These are phyloP conservation scores for Drosophila tristis DNA, from an alignment of 1,140 invertebrate species.

Conservation along the genomic window DNA sequence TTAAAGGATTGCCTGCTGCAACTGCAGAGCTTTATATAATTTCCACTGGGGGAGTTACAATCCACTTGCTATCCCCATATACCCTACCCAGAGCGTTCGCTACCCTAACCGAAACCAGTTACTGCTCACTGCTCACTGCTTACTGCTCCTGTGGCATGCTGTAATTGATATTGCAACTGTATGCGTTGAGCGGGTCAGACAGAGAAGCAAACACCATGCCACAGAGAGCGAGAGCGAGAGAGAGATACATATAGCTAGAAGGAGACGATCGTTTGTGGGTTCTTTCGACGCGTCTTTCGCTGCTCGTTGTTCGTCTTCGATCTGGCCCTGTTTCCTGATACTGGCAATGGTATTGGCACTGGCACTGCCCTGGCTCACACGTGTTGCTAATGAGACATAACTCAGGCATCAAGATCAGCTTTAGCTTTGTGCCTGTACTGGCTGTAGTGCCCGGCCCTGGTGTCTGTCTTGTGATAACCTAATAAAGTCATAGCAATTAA, in stretches of 20 bases:
- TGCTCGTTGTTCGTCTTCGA: slow-evolving; percentile 17
- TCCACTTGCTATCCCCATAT: neutral
- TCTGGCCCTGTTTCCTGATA: slow-evolving; percentile 5
- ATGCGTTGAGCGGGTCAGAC: slow-evolving; percentile 51
- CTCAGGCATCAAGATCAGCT: slow-evolving; percentile 59
- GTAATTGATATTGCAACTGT: slow-evolving; percentile 83
- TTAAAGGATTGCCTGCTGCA: no score
- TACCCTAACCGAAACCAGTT: slow-evolving; percentile 69
- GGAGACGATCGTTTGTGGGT: slow-evolving; percentile 30
- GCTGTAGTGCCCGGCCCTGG: slow-evolving; percentile 5
- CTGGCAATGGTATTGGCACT: neutral
- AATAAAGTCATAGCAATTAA: slow-evolving; percentile 82
- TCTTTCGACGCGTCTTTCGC: slow-evolving; percentile 29
- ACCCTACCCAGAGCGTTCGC: slow-evolving; percentile 6
- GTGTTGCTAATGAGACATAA: slow-evolving; percentile 80
- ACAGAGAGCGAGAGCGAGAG: neutral
- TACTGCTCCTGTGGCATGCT: slow-evolving; percentile 80
- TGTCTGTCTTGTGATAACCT: slow-evolving; percentile 66
- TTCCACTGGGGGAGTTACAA: no score
- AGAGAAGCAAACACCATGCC: neutral
- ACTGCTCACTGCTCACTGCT: slow-evolving; percentile 50
- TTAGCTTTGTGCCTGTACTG: slow-evolving; percentile 24
- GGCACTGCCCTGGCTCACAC: slow-evolving; percentile 50
- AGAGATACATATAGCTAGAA: neutral
- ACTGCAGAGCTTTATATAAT: no score